Percentiles rank a stretch among this genome's conserved stretches.
These are phyloP conservation scores for Hylaeus anthracinus DNA, from an alignment of 1,140 invertebrate species.

Conservation along the genomic window DNA sequence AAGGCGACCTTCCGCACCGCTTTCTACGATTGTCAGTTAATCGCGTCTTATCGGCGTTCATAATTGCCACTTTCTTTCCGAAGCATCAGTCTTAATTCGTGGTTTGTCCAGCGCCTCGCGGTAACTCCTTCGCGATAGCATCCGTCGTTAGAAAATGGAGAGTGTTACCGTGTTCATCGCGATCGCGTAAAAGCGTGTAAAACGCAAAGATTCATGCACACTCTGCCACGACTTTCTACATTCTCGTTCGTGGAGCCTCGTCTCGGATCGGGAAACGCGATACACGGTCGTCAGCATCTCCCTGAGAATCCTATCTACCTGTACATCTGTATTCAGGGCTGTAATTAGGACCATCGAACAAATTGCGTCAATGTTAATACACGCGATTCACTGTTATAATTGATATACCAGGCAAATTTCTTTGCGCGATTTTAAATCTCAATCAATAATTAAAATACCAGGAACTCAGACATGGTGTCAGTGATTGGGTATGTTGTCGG, in stretches of 20 bases:
- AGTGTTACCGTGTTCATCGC: neutral
- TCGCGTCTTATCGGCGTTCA: neutral
- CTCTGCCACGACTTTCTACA: constrained; percentile 54
- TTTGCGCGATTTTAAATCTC: no score
- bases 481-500: no score
- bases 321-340: neutral
- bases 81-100: neutral
- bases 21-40: constrained; percentile 22
- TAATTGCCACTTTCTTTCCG: neutral
- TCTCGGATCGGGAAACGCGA: constrained; percentile 8
- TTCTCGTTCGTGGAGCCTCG: constrained; percentile 33
- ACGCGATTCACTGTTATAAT: no score
- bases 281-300: neutral
- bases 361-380: constrained; percentile 11
- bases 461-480: no score
- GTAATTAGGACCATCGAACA: constrained; percentile 24
- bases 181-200: constrained; percentile 18
- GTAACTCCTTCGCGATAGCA: neutral
- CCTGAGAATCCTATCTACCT: neutral
- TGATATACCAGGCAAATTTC: no score
- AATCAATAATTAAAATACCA: no score
- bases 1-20: constrained; percentile 11
- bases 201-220: constrained; percentile 5
- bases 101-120: no score
- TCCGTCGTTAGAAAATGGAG: constrained; percentile 21